A percentile compares a stretch with the other conserved stretches of the same genome.
Conservation (phyloP, 2,888 invertebrate species). For the Catocala nupta region DNA sequence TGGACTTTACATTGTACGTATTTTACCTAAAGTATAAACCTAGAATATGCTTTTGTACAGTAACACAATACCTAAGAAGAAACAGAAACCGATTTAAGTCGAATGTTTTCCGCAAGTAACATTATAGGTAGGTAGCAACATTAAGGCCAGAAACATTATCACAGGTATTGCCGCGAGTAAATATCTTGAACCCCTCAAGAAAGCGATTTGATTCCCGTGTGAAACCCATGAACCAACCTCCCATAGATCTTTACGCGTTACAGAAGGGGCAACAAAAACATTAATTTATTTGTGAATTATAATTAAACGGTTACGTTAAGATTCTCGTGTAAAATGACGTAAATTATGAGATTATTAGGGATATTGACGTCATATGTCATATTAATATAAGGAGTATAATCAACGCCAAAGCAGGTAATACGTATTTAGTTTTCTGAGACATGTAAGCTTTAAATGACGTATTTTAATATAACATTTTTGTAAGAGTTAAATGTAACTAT, state of each 20-base stretch:
- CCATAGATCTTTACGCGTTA: constrained; percentile 49
- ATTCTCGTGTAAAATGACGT: too few relatives aligned
- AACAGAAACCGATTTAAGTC: background rate
- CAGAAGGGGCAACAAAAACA: constrained; percentile 21
- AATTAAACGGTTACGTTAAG: background rate
- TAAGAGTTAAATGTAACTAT: too few relatives aligned
- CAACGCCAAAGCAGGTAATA: too few relatives aligned
- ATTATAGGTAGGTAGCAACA: constrained; percentile 18
- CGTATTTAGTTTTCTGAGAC: too few relatives aligned
- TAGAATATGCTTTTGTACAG: too few relatives aligned
- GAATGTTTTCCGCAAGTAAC: constrained; percentile 11
- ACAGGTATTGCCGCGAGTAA: constrained; percentile 49
- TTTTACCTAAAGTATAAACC: too few relatives aligned
- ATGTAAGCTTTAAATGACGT: too few relatives aligned
- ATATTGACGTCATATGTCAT: too few relatives aligned
- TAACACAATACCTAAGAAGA: background rate
- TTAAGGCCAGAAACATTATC: constrained; percentile 31
- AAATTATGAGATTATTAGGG: too few relatives aligned
- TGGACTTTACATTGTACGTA: too few relatives aligned
- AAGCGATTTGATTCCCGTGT: constrained; percentile 81
- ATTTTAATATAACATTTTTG: too few relatives aligned
- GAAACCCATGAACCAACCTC: constrained; percentile 64
- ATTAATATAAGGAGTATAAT: too few relatives aligned
- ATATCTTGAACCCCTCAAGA: constrained; percentile 77
- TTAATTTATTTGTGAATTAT: background rate